Conservation (phyloP, 2,888 invertebrate genomes). For the Cephus nigrinus region DNA sequence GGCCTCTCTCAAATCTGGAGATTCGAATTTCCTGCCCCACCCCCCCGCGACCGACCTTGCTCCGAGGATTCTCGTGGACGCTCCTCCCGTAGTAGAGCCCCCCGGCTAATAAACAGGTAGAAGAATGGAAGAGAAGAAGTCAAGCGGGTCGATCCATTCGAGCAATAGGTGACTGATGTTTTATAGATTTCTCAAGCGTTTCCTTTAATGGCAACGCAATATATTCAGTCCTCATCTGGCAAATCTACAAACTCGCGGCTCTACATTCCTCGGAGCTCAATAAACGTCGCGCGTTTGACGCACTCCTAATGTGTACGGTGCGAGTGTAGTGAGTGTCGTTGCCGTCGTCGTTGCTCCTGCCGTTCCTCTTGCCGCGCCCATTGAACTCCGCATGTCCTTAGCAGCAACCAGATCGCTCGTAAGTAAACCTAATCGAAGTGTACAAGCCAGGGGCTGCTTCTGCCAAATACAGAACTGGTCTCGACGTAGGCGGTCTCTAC, state of each 20-base stretch:
- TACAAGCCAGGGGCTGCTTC: slow-evolving; percentile 40
- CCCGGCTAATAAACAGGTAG: too few species aligned
- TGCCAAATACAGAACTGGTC: slow-evolving; percentile 59
- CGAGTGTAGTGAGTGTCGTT: neutral
- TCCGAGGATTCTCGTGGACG: too few species aligned
- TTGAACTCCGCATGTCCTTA: slow-evolving; percentile 51
- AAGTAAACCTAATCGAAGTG: slow-evolving; percentile 55
- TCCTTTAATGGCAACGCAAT: slow-evolving; percentile 36
- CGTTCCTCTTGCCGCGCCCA: neutral
- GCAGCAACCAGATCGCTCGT: slow-evolving; percentile 49
- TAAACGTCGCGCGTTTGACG: slow-evolving; percentile 54
- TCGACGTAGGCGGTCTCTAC: slow-evolving; percentile 56
- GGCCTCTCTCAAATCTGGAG: too few species aligned
- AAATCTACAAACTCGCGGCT: slow-evolving; percentile 39
- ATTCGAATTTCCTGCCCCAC: too few species aligned
- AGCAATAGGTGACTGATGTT: slow-evolving; percentile 33
- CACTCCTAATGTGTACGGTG: slow-evolving; percentile 35
- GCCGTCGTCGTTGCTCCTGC: neutral
- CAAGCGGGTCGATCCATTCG: neutral
- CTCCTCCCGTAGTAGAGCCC: too few species aligned
- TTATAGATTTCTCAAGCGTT: slow-evolving; percentile 52
- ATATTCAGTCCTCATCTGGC: slow-evolving; percentile 38
- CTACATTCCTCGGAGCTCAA: slow-evolving; percentile 47
- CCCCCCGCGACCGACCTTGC: too few species aligned
- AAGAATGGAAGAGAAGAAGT: too few species aligned